Base-by-base conservation (phyloP, 2,888 invertebrate genomes). In the Drosophila koepferae region DNA sequence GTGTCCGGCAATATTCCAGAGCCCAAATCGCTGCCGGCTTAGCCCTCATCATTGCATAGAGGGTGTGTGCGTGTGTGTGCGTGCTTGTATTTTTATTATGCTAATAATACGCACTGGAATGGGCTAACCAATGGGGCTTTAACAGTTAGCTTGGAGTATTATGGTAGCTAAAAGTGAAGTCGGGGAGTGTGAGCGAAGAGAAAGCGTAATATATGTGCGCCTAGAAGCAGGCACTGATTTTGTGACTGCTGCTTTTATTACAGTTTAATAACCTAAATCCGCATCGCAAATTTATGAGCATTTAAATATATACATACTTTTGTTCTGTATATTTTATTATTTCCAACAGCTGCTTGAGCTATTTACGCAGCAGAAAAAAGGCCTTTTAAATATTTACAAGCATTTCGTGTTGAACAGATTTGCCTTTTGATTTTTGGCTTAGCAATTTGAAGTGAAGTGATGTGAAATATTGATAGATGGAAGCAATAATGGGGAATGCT, bases 31-130 rank as follows among this genome's bases (percentile, higher is more conserved):
- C 70, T 55, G 16, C 66, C 28, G 68, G 64, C 71, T 74, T 65
- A 68, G 67, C 63, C 67, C 76, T 60, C 68, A 71, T 69, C 78
- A 74, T 56, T 40, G 38, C n/a, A 43, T n/a, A 51, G 23, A 40
- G 59, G 53, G 56, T 60, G 18, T 48, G 62, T 51, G 51, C 16
- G 34, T n/a, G 58, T 48, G 73, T 61, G 55, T 60, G 60, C 71
- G 80, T 81, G 82, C 68, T 81, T 91, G 77, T 80, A 80, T 86
- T 92, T 91, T 92, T 91, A 91, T 91, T 91, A 91, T 91, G 92
- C 89, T 91, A 92, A 91, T 91, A 91, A 92, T 91, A 84, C 86
- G 90, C 85, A 89, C 82, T 81, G 73, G 81, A 81, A 80, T 78
- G 69, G 81, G 62, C 74, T 67, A 56, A 64, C 41, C 66, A 85